phyloP scores from a whole-genome alignment of 2,888 invertebrate species.

The Scaptomyza cyrtandrae region DNA sequence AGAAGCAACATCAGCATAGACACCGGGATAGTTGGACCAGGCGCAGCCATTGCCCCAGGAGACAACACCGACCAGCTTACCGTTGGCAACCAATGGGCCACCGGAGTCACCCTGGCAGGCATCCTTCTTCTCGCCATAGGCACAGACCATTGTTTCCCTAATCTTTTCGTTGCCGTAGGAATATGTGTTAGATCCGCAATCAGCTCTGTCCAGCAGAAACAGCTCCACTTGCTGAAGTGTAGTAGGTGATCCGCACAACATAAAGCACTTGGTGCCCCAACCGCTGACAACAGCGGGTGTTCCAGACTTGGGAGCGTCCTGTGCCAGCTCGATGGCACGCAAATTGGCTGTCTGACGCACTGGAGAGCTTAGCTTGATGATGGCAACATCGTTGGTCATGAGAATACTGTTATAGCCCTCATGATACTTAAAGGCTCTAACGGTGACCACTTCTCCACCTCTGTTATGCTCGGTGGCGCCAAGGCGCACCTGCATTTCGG shows the following conservation, averaged over 20 bases:
- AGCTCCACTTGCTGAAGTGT: constrained; percentile 62
- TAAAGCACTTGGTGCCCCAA: constrained; percentile 81
- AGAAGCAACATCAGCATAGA: constrained; percentile 77
- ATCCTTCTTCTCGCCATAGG: constrained; percentile 73
- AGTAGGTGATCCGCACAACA: constrained; percentile 47
- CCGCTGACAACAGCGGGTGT: constrained; percentile 80
- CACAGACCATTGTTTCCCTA: constrained; percentile 81
- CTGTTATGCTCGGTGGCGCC: constrained; percentile 80
- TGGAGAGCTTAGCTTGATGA: constrained; percentile 81
- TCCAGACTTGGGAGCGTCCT: constrained; percentile 65
- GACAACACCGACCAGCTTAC: constrained; percentile 80
- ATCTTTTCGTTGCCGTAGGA: constrained; percentile 62
- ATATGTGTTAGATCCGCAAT: constrained; percentile 42
- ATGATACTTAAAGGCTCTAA: constrained; percentile 76
- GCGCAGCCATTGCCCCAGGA: constrained; percentile 84
- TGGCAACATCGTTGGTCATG: constrained; percentile 84
- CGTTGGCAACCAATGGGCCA: constrained; percentile 81
- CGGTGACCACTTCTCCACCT: constrained; percentile 82
- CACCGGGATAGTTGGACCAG: constrained; percentile 77
- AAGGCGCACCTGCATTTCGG: constrained; percentile 78
- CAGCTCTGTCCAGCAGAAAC: constrained; percentile 40
- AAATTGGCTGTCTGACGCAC: constrained; percentile 63
- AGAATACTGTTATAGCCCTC: constrained; percentile 78
- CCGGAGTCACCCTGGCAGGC: constrained; percentile 84
- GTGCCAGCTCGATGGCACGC: constrained; percentile 69